Conservation (phyloP, 2,797 vertebrate genomes). For the Alca torda region DNA sequence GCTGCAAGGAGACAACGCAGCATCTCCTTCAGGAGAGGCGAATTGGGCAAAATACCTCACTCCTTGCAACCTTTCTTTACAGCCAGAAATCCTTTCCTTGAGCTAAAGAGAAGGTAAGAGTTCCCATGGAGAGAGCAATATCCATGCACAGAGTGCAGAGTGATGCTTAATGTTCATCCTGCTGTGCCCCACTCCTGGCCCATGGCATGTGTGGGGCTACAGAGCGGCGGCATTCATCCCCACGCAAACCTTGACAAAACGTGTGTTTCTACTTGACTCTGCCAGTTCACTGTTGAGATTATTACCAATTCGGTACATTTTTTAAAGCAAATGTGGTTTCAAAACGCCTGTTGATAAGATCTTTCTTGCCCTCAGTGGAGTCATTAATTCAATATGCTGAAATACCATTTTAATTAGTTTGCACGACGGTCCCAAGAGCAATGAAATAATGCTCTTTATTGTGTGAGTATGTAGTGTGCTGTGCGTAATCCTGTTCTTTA, state of each 20-base stretch:
- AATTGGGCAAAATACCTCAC: accelerated
- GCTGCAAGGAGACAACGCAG: not conserved
- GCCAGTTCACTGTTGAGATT: not conserved
- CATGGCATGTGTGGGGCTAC: not conserved
- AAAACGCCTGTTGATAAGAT: constrained; percentile 37
- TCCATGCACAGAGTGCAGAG: accelerated
- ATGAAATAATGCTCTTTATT: constrained; percentile 45
- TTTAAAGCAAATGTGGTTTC: not conserved
- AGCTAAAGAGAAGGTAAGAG: not conserved
- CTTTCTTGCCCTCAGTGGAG: constrained; percentile 50
- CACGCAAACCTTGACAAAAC: not conserved
- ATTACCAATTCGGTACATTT: not conserved
- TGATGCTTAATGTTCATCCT: accelerated
- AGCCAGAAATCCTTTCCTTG: not conserved
- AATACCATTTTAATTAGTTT: constrained; percentile 57
- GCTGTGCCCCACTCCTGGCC: accelerated
- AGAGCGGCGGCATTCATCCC: accelerated
- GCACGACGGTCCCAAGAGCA: constrained; percentile 1
- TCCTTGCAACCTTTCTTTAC: not conserved
- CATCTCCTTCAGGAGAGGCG: not conserved
- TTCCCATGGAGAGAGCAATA: not conserved
- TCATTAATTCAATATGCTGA: constrained; percentile 54
- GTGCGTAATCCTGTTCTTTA: constrained; percentile 36
- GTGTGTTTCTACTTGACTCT: not conserved
- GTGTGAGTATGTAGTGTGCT: not conserved